A percentile compares a stretch with the other conserved stretches of the same genome.
These are phyloP conservation scores for Zygaena filipendulae DNA, from an alignment of 2,888 invertebrate species.

Conservation along the genomic window DNA sequence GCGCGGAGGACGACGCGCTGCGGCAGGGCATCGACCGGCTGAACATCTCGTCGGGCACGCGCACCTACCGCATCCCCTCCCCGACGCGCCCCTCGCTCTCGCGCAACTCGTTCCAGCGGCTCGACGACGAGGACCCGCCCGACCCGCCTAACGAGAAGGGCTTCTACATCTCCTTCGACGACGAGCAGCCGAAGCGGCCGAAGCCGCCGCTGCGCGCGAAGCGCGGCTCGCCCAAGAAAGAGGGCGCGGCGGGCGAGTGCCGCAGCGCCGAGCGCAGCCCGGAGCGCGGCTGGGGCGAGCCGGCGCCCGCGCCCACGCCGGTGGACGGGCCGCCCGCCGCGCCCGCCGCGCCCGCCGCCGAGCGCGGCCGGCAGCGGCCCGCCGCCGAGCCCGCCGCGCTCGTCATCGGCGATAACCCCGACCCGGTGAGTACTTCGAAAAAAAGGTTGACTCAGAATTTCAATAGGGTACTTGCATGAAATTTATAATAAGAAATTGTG, in stretches of 20 bases:
- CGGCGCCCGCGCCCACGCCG: constrained; percentile 25
- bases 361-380: constrained; percentile 14
- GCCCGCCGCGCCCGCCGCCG: constrained; percentile 21
- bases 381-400: constrained; percentile 46
- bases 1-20: constrained; percentile 66
- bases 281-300: constrained; percentile 27
- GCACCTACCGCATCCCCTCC: constrained; percentile 90
- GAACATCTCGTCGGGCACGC: constrained; percentile 87
- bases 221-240: constrained; percentile 81
- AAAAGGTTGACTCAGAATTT: too few relatives aligned
- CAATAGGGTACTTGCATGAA: too few relatives aligned
- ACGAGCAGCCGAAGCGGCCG: constrained; percentile 87
- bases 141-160: constrained; percentile 76
- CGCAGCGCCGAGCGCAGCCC: constrained; percentile 41
- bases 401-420: constrained; percentile 53
- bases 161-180: constrained; percentile 94
- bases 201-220: constrained; percentile 87
- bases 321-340: constrained; percentile 31
- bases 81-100: constrained; percentile 81
- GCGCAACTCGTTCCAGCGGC: constrained; percentile 76
- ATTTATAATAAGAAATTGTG: too few relatives aligned
- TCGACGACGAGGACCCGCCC: constrained; percentile 40
- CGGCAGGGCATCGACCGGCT: constrained; percentile 78
- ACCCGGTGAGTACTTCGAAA: constrained; percentile 51
- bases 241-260: constrained; percentile 39